These are phyloP conservation scores for Cotesia congregata DNA, from an alignment of 2,888 invertebrate genomes.

Conservation along the genomic window DNA sequence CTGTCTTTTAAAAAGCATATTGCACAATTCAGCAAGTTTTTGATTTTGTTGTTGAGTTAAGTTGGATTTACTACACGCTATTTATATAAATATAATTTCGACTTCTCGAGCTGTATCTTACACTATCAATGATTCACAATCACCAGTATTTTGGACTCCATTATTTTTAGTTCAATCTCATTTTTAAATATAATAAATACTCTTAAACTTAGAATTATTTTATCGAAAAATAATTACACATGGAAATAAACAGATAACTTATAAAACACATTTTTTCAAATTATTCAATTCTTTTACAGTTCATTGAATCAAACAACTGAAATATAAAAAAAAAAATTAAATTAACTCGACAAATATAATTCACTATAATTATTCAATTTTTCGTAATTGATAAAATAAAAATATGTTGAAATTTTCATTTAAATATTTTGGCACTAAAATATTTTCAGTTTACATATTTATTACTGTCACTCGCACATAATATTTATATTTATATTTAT, in stretches of 20 bases:
- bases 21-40: background rate
- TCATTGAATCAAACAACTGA: background rate
- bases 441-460: too few species aligned
- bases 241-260: constrained; percentile 54
- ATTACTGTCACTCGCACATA: too few species aligned
- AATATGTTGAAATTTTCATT: too few species aligned
- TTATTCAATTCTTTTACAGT: background rate
- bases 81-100: background rate
- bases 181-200: background rate
- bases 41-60: constrained; percentile 8
- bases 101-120: background rate
- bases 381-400: too few species aligned
- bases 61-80: background rate
- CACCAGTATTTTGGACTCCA: background rate
- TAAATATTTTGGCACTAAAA: too few species aligned
- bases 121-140: background rate
- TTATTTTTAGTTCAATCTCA: background rate
- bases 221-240: constrained; percentile 55
- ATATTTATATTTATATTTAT: too few species aligned
- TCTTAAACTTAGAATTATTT: background rate
- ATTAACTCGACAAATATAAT: constrained; percentile 46
- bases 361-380: too few species aligned
- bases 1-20: constrained; percentile 63
- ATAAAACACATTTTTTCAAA: constrained; percentile 55
- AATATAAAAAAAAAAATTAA: background rate